phyloP scores from a whole-genome alignment of 2,888 invertebrate genomes.

The Spialia ferax region DNA sequence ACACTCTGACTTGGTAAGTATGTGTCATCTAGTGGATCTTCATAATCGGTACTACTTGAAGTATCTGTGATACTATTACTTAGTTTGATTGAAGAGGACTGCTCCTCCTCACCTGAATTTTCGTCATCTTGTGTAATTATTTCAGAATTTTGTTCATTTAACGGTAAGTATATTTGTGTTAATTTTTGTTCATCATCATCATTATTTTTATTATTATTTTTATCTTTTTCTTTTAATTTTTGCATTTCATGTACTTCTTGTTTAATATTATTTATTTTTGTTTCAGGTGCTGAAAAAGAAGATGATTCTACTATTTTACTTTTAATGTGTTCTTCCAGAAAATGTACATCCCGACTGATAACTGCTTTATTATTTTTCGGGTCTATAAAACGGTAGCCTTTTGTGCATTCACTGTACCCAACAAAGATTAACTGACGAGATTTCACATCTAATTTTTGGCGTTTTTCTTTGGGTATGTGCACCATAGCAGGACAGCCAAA shows the following conservation, averaged over 20 bases:
- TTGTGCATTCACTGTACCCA: neutral
- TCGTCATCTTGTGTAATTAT: neutral
- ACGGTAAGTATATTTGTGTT: neutral
- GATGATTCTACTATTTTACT: neutral
- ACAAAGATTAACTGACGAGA: neutral
- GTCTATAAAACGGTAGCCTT: neutral
- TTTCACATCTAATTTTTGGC: neutral
- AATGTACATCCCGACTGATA: neutral
- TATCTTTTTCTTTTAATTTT: neutral
- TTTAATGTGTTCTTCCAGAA: neutral
- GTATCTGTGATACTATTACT: too few relatives aligned
- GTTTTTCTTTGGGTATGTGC: neutral
- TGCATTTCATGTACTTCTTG: neutral
- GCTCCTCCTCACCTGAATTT: neutral
- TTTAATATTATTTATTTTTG: conserved; percentile 4
- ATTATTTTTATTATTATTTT: too few relatives aligned
- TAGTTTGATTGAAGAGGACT: too few relatives aligned
- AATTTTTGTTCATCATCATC: too few relatives aligned
- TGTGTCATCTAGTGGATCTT: neutral
- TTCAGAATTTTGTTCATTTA: neutral
- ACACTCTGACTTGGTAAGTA: neutral
- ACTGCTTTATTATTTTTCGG: neutral
- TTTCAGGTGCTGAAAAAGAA: conserved; percentile 2
- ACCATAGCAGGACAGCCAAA: neutral
- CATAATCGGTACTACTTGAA: too few relatives aligned